Conservation (phyloP, 2,888 invertebrate genomes). For the Arctia plantaginis region DNA sequence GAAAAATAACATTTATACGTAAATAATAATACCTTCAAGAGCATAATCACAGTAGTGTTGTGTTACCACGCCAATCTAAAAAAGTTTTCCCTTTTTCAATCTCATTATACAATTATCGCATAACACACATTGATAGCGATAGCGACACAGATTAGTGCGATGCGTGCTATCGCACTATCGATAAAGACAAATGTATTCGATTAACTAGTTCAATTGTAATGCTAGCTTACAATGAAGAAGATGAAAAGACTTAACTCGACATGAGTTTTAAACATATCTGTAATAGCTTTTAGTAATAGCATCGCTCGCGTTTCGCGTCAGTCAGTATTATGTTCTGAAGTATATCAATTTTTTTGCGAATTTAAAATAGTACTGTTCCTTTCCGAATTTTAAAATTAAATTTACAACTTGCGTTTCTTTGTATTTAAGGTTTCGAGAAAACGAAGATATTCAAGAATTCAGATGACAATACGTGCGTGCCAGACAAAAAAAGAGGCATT, state of each 20-base stretch:
- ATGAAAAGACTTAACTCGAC: too few species aligned
- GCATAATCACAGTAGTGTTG: background rate
- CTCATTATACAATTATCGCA: background rate
- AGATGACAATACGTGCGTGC: slow-evolving; percentile 89
- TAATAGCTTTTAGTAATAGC: too few species aligned
- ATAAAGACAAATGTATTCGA: background rate
- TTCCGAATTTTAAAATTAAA: background rate
- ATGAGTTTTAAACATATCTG: too few species aligned
- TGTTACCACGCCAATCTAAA: background rate
- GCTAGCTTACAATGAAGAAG: too few species aligned
- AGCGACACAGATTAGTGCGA: background rate
- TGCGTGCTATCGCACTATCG: background rate
- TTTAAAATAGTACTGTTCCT: background rate
- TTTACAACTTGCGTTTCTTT: slow-evolving; percentile 18
- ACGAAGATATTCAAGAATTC: slow-evolving; percentile 78
- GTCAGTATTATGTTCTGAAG: background rate
- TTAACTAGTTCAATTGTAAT: background rate
- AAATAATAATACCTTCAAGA: background rate
- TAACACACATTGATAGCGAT: background rate
- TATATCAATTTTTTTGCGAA: background rate
- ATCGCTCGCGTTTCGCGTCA: background rate
- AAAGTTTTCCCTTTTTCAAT: background rate
- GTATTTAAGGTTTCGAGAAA: slow-evolving; percentile 77
- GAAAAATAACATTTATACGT: background rate
- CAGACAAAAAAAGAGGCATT: slow-evolving; percentile 89